Evolutionary conservation across 2,888 invertebrate species (phyloP).

Genomic region (Abscondita cerata): DNA sequence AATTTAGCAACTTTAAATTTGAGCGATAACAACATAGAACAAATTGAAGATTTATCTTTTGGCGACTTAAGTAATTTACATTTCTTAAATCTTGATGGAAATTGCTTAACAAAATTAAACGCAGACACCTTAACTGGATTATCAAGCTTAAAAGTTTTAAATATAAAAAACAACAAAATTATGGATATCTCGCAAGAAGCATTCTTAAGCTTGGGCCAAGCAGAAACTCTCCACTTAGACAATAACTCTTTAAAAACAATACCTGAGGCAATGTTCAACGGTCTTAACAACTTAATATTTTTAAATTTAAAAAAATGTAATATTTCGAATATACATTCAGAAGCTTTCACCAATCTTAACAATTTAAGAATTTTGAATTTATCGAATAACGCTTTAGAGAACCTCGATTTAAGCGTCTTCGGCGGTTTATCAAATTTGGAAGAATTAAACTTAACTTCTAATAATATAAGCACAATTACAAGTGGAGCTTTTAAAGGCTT

Average conservation of each 20-base stretch:
- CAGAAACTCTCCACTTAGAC: slow-evolving; percentile 5
- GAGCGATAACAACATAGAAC: slow-evolving; percentile 15
- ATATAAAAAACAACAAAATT: slow-evolving; percentile 14
- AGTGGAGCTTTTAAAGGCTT: slow-evolving; percentile 7
- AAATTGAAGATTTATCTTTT: slow-evolving; percentile 5
- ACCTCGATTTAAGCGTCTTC: slow-evolving; percentile 1
- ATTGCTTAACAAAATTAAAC: slow-evolving; percentile 6
- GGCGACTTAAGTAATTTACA: slow-evolving; percentile 3
- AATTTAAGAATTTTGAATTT: not conserved
- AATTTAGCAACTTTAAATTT: slow-evolving; percentile 6
- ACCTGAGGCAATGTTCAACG: not conserved
- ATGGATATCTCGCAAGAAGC: not conserved
- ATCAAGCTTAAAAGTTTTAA: not conserved
- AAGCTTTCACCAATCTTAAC: slow-evolving; percentile 2
- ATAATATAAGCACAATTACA: slow-evolving; percentile 11
- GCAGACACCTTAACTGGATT: not conserved
- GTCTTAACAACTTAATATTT: slow-evolving; percentile 1
- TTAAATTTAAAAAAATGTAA: slow-evolving; percentile 15
- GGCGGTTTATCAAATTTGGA: not conserved
- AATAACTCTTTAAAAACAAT: not conserved
- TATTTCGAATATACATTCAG: not conserved
- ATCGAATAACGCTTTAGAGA: slow-evolving; percentile 7
- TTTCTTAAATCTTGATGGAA: slow-evolving; percentile 6
- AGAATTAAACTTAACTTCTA: slow-evolving; percentile 11
- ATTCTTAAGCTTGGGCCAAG: slow-evolving; percentile 7